Base-by-base conservation (phyloP, 2,113 vertebrate species). In the Bos indicus region DNA sequence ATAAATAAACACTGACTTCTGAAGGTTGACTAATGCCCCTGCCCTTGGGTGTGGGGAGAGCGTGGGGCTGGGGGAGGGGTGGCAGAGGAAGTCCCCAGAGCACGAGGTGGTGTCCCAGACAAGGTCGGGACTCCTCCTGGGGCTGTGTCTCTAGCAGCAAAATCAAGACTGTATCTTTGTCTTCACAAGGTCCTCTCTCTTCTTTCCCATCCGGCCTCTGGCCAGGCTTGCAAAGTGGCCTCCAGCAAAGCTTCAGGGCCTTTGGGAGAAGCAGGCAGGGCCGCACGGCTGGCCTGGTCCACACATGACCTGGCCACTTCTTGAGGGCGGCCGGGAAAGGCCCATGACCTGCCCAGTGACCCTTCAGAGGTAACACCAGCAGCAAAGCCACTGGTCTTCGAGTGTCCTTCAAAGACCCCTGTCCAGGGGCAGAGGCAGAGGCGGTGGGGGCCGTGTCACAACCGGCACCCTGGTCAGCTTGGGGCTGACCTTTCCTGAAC, bases 1-100 rank as follows among this genome's bases (percentile, higher is more conserved):
- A 94, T 95, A 97, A 97, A 97, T 92, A 97, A 93, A 97, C 87
- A 28, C 71, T 85, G 59, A 87, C 82, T 93, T 84, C 78, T 77
- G 56, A 86, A 94, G 78, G 94, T 80, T 97, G 96, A 90, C 71
- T 86, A 90, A 91, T 46, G 95, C 78, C 51, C 6, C 11, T 33
- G 26, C 33, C 88, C 56, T 5, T 1, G 23, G 36, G 56, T 40
- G 40, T 19, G 30, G 43, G 43, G 85, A 56, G 81, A 15, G 21
- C 2, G 0, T 7, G 12, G 2, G 21, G n/a, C 7, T 26, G 7
- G 51, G 17, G 19, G 30, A 54, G 51, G 80, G 19, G 21, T 0
- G 0, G 81, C 6, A 0, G 52, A 23, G 48, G 25, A 21, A 21
- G 57, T 16, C 77, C 48, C 33, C 43, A 28, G 51, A 56, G 67